Conservation (phyloP, 1,140 invertebrate genomes). For the Chironomus tepperi region DNA sequence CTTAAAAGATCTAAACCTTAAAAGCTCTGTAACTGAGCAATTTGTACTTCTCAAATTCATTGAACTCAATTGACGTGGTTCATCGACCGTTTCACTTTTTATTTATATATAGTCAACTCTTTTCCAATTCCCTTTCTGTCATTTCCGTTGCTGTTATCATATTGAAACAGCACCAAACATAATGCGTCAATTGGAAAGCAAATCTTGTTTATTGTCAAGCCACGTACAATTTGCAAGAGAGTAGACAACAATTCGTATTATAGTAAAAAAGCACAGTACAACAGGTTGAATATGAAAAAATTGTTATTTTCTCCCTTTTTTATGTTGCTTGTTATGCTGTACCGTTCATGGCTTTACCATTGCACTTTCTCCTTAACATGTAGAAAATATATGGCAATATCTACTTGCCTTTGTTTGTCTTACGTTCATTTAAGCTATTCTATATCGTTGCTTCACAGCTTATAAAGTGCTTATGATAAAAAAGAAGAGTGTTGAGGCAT, state of each 20-base stretch:
- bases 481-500: not conserved
- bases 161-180: not conserved
- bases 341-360: not conserved
- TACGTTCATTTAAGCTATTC: too few relatives aligned
- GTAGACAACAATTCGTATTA: not conserved
- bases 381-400: too few relatives aligned
- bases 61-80: not conserved
- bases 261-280: not conserved
- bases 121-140: not conserved
- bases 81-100: not conserved
- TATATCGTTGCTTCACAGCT: too few relatives aligned
- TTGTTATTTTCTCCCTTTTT: slow-evolving; percentile 9
- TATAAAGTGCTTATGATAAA: not conserved
- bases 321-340: not conserved
- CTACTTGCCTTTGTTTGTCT: too few relatives aligned
- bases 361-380: not conserved
- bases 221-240: not conserved
- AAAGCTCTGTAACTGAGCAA: too few relatives aligned
- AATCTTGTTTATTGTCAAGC: not conserved
- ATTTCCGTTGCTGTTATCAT: not conserved
- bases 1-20: too few relatives aligned
- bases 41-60: too few relatives aligned
- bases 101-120: too few relatives aligned
- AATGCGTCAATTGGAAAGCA: not conserved
- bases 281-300: not conserved